Evolutionary conservation across 2,113 vertebrate genomes (phyloP).

Genomic region (Electrona antarctica): DNA sequence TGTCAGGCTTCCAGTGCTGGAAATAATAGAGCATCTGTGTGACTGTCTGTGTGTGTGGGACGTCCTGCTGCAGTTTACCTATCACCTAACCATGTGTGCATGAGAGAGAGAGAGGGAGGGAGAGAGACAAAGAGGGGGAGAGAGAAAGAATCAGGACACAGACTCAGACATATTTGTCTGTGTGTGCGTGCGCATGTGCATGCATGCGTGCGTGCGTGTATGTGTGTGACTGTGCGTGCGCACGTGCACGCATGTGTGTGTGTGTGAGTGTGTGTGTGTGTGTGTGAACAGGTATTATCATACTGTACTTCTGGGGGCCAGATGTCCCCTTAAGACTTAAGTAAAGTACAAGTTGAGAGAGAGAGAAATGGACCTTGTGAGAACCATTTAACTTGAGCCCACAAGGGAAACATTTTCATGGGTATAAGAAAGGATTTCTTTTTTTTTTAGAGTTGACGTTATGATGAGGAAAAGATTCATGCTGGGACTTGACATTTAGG

Average conservation of each 20-base stretch:
- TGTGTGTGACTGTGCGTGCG: not conserved
- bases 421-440: no score
- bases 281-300: no score
- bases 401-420: no score
- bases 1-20: constrained; percentile 23
- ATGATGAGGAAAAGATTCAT: no score
- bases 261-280: not conserved
- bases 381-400: no score
- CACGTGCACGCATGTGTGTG: not conserved
- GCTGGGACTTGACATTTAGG: no score
- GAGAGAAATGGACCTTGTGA: no score
- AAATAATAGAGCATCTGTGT: constrained; percentile 38
- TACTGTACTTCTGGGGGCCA: no score
- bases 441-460: no score
- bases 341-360: no score
- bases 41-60: constrained; percentile 26
- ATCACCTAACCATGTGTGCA: constrained; percentile 41
- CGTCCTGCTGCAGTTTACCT: constrained; percentile 13
- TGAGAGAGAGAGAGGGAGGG: not conserved
- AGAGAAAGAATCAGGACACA: not conserved
- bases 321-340: no score
- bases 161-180: not conserved
- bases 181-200: not conserved
- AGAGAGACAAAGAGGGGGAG: not conserved
- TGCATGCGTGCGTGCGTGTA: not conserved